Base-by-base conservation (phyloP, 2,888 invertebrate genomes). In the Drosophila percnosoma region DNA sequence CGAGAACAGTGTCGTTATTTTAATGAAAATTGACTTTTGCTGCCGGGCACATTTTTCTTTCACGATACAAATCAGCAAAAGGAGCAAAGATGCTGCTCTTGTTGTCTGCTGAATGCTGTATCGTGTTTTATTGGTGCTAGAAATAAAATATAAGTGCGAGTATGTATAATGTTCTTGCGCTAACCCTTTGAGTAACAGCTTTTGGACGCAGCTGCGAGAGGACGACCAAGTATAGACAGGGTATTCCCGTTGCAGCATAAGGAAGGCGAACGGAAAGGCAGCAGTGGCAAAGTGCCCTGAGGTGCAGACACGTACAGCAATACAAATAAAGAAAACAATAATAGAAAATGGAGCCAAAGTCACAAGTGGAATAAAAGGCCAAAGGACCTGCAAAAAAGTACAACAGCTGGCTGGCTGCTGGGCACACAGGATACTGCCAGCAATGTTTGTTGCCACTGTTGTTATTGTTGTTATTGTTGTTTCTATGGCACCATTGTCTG, bases 261-360 rank as follows among this genome's bases (percentile, higher is more conserved):
- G 49, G 15, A 38, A 34, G 33, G 31, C 7, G 36, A 11, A 29
- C 8, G 24, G 11, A 51, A 31, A 36, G 11, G 51, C 11, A 8
- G 65, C 65, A 69, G 33, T 33, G 33, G 33, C 71, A 86, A 81
- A 83, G 89, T 83, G 87, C 89, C 84, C 66, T 62, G 15, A 84
- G 87, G 84, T 85, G 89, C 82, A 84, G 87, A 84, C 85, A 85
- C 85, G 85, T 89, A 85, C 80, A 68, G 76, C 75, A 85, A 87
- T 89, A 82, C 88, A 87, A 87, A 82, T 89, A 87, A 85, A 82
- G 85, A 75, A 85, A 89, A 89, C 86, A 87, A 89, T 87, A 86
- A 86, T 84, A 87, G 85, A 84, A 87, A 89, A 84, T 84, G 83
- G 84, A 88, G 77, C 71, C 69, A 75, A 73, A 82, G 75, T 71